These are phyloP conservation scores for Heliothis virescens DNA, from an alignment of 1,140 invertebrate species.

Conservation along the genomic window DNA sequence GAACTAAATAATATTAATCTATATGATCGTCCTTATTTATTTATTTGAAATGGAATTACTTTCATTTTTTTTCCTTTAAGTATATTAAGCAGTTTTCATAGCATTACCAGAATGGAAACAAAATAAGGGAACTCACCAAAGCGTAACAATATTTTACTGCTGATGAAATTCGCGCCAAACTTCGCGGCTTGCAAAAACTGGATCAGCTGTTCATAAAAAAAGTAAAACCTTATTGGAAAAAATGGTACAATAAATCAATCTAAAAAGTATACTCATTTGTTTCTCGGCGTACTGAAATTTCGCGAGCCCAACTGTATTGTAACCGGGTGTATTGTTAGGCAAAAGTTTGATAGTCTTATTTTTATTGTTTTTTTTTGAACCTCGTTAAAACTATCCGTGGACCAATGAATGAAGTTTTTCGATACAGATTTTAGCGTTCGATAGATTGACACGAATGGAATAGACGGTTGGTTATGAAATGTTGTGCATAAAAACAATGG, in stretches of 20 bases:
- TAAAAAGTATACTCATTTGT: slow-evolving; percentile 41
- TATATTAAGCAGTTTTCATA: no score
- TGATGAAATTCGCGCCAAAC: slow-evolving; percentile 33
- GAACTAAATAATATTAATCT: no score
- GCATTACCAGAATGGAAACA: not conserved
- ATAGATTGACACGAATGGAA: slow-evolving; percentile 13
- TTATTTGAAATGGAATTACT: no score
- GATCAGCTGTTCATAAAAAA: slow-evolving; percentile 21
- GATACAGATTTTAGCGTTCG: slow-evolving; percentile 18
- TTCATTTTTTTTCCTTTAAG: no score
- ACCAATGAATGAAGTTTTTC: slow-evolving; percentile 12
- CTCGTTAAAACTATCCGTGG: slow-evolving; percentile 51
- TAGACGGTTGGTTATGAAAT: not conserved
- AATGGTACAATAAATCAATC: slow-evolving; percentile 37
- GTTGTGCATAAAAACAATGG: not conserved
- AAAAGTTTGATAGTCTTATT: slow-evolving; percentile 44
- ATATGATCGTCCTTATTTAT: no score
- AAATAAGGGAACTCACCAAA: not conserved
- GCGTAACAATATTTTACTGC: slow-evolving; percentile 33
- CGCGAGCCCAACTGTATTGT: slow-evolving; percentile 29
- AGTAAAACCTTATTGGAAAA: slow-evolving; percentile 34
- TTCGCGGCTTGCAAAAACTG: slow-evolving; percentile 24
- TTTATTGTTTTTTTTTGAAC: slow-evolving; percentile 47
- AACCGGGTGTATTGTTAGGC: slow-evolving; percentile 12
- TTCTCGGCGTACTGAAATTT: slow-evolving; percentile 32